Evolutionary conservation across 2,888 invertebrate species (phyloP), one percentile per base, ranked within the genome.

Genomic region (Encarsia formosa): DNA sequence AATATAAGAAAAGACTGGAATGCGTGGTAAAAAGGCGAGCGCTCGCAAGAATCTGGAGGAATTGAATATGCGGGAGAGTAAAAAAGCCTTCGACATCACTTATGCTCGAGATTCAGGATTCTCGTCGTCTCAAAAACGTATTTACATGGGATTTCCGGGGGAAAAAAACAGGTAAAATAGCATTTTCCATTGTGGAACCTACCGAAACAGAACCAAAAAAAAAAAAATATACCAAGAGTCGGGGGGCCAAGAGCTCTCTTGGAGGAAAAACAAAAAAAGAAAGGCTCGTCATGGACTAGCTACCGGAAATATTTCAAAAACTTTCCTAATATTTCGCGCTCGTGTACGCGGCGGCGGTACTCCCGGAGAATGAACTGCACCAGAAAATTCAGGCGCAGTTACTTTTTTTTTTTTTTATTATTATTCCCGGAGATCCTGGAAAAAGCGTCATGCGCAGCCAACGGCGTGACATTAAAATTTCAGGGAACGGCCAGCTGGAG

Each of bases 261-360:
- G 26, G 32, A 5, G 15, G 34, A 34, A 15, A n/a, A 15, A 15
- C 5, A 11, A 22, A 47, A 39, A 31, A 38, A 38, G 22, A 22
- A 16, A 11, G 9, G 32, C 19, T 2, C 18, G 19, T 8, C 19
- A 16, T 20, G 20, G 9, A 11, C 20, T 18, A n/a, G 5, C 20
- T 23, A 5, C 16, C 16, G 15, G 13, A 16, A 39, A 39, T 32
- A 44, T 50, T 50, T 50, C 26, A 31, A 45, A 49, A 50, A 50
- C 38, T 45, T 50, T 50, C 39, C 44, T 39, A 50, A 50, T 50
- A 50, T 50, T 50, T 43, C 38, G 29, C 32, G 18, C 18, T 13
- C 39, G 15, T 26, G 35, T 24, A 26, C 37, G 24, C 47, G 2
- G 9, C 32, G 31, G 39, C 40, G 24, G 16, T 23, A 45, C 24